Percentiles rank a stretch among this genome's conserved stretches.
Conservation (phyloP, 2,888 invertebrate genomes). For the Aradus depressus region DNA sequence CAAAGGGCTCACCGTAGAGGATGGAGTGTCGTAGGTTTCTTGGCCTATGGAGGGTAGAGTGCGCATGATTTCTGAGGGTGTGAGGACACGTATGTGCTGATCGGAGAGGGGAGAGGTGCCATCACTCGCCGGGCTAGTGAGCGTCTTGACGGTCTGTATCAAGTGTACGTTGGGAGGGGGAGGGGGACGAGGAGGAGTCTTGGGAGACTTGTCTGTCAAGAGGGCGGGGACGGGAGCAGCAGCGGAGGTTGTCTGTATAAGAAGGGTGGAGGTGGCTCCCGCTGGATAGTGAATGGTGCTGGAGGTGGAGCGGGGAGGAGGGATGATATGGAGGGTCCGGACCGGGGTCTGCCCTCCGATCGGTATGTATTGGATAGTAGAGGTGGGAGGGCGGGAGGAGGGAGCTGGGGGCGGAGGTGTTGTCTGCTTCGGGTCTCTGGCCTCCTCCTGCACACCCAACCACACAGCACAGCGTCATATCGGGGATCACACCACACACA, state of each 20-base stretch:
- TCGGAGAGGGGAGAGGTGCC: constrained; percentile 43
- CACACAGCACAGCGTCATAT: no score
- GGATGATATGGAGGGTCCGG: constrained; percentile 29
- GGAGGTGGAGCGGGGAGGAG: constrained; percentile 22
- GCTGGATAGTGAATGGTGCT: constrained; percentile 33
- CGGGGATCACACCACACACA: no score
- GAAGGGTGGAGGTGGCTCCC: constrained; percentile 30
- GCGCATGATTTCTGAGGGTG: constrained; percentile 83
- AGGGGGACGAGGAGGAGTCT: neutral
- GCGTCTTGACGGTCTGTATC: constrained; percentile 27
- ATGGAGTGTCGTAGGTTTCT: constrained; percentile 50
- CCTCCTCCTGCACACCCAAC: no score
- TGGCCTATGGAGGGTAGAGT: constrained; percentile 72
- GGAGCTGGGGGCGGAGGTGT: no score
- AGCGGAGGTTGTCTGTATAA: constrained; percentile 32
- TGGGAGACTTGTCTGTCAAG: constrained; percentile 31
- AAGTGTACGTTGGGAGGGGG: constrained; percentile 24
- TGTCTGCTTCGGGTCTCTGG: no score
- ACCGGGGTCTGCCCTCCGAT: constrained; percentile 25
- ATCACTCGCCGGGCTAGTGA: constrained; percentile 22
- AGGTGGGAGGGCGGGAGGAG: constrained; percentile 33
- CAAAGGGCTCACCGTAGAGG: constrained; percentile 35
- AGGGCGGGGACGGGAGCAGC: constrained; percentile 32
- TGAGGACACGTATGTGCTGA: constrained; percentile 78
- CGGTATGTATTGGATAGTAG: constrained; percentile 34